These are phyloP conservation scores for Channa striata DNA, from an alignment of 2,797 vertebrate species.

Conservation along the genomic window DNA sequence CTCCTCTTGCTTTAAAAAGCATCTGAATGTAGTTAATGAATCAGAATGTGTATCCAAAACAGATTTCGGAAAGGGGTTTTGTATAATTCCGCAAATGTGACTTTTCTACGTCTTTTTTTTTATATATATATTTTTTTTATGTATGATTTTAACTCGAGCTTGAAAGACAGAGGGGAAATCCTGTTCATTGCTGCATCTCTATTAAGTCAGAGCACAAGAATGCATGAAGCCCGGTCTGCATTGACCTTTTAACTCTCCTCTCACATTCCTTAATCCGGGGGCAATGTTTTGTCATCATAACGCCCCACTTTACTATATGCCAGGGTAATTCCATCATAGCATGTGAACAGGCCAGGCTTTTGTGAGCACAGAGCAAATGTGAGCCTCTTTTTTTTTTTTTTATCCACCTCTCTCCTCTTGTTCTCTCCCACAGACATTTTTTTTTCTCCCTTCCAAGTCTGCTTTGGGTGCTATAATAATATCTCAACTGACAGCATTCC, in stretches of 20 bases:
- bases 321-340: conserved; percentile 72
- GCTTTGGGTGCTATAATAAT: conserved; percentile 66
- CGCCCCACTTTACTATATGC: conserved; percentile 51
- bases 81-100: neutral
- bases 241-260: conserved; percentile 73
- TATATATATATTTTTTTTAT: neutral
- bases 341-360: conserved; percentile 59
- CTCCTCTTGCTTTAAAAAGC: conserved; percentile 40
- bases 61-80: conserved; percentile 1
- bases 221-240: conserved; percentile 44
- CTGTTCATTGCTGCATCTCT: conserved; percentile 54
- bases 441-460: conserved; percentile 25
- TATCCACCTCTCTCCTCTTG: conserved; percentile 45
- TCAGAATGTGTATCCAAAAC: conserved; percentile 24
- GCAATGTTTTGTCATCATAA: conserved; percentile 71
- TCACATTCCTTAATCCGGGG: conserved; percentile 72
- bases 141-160: conserved; percentile 15
- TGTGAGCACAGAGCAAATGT: conserved; percentile 51
- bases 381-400: conserved; percentile 11
- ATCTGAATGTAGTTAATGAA: conserved; percentile 41
- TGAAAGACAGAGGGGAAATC: conserved; percentile 53
- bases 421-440: conserved; percentile 24
- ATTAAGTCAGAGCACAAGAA: conserved; percentile 75
- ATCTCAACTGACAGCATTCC: conserved; percentile 82
- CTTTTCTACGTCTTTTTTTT: conserved; percentile 8